Conservation (phyloP, 2,888 invertebrate genomes). For the Zaprionus lineosus region DNA sequence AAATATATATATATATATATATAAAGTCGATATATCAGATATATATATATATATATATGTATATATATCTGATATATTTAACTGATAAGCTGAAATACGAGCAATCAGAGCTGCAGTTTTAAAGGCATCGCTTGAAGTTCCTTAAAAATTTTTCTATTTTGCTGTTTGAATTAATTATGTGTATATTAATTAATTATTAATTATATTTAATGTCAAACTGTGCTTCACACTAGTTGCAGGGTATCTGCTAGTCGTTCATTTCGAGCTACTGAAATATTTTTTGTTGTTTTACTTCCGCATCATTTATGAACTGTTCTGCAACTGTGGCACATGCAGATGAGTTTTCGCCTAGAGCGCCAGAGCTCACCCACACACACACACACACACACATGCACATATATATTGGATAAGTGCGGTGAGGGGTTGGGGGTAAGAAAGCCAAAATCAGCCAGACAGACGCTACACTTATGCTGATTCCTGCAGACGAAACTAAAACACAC, state of each 20-base stretch:
- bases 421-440: too few relatives aligned
- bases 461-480: slow-evolving; percentile 16
- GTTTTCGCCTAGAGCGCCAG: slow-evolving; percentile 15
- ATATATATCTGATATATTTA: too few relatives aligned
- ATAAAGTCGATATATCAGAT: too few relatives aligned
- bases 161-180: too few relatives aligned
- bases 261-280: not conserved
- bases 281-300: slow-evolving; percentile 51
- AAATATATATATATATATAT: slow-evolving; percentile 1
- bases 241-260: not conserved
- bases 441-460: slow-evolving; percentile 7
- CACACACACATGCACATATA: not conserved
- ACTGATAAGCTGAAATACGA: too few relatives aligned
- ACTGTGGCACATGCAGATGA: slow-evolving; percentile 54
- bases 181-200: too few relatives aligned
- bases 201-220: too few relatives aligned
- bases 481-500: not conserved
- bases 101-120: too few relatives aligned
- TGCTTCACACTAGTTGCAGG: too few relatives aligned
- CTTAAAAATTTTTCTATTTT: not conserved
- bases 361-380: not conserved
- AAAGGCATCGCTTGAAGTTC: not conserved
- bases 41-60: too few relatives aligned
- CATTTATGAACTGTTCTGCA: slow-evolving; percentile 59
- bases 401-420: too few relatives aligned